Base-by-base conservation (phyloP, 2,797 vertebrate genomes). In the Chelon labrosus region DNA sequence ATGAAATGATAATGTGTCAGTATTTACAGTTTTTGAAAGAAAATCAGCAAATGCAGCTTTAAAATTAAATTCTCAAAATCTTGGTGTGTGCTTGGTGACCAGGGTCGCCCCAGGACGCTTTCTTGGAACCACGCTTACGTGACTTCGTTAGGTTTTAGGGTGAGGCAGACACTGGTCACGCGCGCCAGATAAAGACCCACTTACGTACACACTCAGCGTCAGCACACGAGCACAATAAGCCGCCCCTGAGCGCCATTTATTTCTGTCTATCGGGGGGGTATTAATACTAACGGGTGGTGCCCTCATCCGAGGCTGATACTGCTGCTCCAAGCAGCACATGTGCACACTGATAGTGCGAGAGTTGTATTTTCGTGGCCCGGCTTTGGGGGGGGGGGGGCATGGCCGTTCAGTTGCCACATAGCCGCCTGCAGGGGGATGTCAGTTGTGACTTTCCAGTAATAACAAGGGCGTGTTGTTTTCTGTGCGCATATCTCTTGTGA, bases 381-480 rank as follows among this genome's bases (percentile, higher is more conserved):
- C 84, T 75, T 65, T 31, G 2, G 31, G 31, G 31, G 31, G 2
- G 31, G 31, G 31, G 70, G 68, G 67, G 78, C 74, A 77, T 59
- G 82, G 67, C 83, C 65, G 74, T 80, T 90, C 53, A 56, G 64
- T 78, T 89, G 91, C 84, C 75, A 75, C 87, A 73, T 19, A 65
- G 75, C 86, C 54, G 75, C 79, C 82, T 85, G 71, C 60, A 82
- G 82, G 75, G 84, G 82, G 80, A 78, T 80, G 88, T 87, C 91
- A 76, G 89, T 88, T 89, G 92, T 86, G 86, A 84, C 89, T 91
- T 90, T 91, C 89, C 90, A 91, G 86, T 85, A 90, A 92, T 86
- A 91, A 92, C 87, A 93, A 88, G 90, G 89, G 82, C 73, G 87
- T 88, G 85, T 89, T 91, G 84, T 90, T 90, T 77, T 91, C 79